Conservation (phyloP, 2,888 invertebrate species). For the Tenthredo scrophulariae region DNA sequence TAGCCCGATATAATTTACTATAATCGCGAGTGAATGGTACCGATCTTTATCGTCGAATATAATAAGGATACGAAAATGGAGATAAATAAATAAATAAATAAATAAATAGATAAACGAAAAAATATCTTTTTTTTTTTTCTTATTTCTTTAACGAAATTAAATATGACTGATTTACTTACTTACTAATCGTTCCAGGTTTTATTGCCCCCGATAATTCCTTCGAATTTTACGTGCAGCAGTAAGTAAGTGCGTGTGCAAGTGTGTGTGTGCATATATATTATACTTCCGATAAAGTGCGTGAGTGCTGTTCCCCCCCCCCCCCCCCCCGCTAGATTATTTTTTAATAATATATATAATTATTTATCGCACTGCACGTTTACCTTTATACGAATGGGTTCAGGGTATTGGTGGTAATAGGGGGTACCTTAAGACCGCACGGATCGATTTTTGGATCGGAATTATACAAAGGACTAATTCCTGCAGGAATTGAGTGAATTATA, state of each 20-base stretch:
- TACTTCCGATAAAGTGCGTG: background rate
- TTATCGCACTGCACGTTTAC: background rate
- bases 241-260: background rate
- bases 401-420: background rate
- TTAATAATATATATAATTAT: background rate
- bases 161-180: no score
- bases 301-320: background rate
- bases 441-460: conserved; percentile 3
- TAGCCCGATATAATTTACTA: no score
- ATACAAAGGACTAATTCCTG: background rate
- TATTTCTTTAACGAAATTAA: no score
- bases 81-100: no score
- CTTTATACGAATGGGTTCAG: background rate
- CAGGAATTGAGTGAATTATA: background rate
- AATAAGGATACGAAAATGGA: no score
- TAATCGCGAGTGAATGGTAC: no score
- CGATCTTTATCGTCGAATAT: no score
- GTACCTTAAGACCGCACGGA: background rate
- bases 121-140: no score
- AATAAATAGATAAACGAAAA: no score
- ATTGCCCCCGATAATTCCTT: no score
- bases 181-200: no score
- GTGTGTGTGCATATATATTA: no score
- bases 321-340: background rate
- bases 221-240: background rate